phyloP scores from a whole-genome alignment of 2,797 vertebrate species.

The Myripristis jacobus region DNA sequence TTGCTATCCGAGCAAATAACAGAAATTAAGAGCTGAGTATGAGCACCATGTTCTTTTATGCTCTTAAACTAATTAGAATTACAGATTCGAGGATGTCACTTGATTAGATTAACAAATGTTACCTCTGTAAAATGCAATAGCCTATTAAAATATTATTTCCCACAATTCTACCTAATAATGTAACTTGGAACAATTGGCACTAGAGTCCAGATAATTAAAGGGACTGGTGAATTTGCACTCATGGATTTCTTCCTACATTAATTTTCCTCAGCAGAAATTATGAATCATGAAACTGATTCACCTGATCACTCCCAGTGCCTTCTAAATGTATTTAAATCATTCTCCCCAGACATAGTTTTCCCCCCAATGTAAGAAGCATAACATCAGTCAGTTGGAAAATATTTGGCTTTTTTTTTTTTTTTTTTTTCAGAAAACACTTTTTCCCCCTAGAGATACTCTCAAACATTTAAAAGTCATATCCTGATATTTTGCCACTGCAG shows the following conservation, averaged over 20 bases:
- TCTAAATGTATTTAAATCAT: constrained; percentile 18
- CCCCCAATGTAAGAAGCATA: not conserved
- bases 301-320: constrained; percentile 6
- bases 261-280: constrained; percentile 10
- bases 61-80: constrained; percentile 3
- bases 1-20: too few relatives aligned
- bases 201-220: not conserved
- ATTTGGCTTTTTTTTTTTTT: not conserved
- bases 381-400: constrained; percentile 16
- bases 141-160: too few relatives aligned
- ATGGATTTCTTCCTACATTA: constrained; percentile 6
- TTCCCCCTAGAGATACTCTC: not conserved
- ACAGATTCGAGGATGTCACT: not conserved
- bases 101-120: constrained; percentile 13
- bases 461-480: not conserved
- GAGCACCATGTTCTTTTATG: too few relatives aligned
- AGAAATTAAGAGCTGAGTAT: too few relatives aligned
- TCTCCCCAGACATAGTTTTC: constrained; percentile 6
- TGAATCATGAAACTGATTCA: constrained; percentile 13
- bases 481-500: constrained; percentile 5
- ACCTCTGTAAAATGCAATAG: not conserved
- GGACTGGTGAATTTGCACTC: constrained; percentile 4
- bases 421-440: too few relatives aligned
- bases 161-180: too few relatives aligned
- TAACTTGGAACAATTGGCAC: not conserved